phyloP scores from a whole-genome alignment of 2,797 vertebrate genomes.

The Falco biarmicus region DNA sequence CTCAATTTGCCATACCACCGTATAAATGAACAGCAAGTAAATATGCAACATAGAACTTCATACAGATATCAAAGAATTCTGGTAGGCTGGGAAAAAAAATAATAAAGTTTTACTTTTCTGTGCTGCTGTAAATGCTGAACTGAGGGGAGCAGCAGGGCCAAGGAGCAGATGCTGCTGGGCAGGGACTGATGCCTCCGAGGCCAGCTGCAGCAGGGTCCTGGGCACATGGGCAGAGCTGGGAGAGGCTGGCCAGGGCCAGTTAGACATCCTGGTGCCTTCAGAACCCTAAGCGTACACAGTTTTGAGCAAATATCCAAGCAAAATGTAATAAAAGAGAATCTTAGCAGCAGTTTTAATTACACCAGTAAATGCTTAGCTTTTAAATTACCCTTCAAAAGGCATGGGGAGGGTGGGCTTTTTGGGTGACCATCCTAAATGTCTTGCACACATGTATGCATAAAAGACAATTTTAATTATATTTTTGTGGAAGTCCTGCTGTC shows the following conservation, averaged over 20 bases:
- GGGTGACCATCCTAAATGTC: background rate
- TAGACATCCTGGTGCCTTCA: background rate
- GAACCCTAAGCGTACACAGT: rapidly evolving
- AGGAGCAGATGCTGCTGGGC: background rate
- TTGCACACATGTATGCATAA: background rate
- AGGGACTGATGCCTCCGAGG: background rate
- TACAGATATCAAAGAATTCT: background rate
- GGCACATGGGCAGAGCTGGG: background rate
- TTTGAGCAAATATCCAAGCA: background rate
- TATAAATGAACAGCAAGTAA: background rate
- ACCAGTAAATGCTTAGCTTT: background rate
- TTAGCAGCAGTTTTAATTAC: background rate
- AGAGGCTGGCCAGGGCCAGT: background rate
- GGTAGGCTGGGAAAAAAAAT: background rate
- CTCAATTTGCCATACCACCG: background rate
- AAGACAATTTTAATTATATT: slow-evolving; percentile 9
- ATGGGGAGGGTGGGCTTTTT: background rate
- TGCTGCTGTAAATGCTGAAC: background rate
- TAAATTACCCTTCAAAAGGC: background rate
- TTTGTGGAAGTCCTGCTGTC: slow-evolving; percentile 1
- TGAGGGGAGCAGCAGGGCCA: background rate
- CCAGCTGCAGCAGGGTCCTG: background rate
- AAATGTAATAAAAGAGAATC: background rate
- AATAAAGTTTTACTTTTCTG: background rate
- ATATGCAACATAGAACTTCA: background rate